Conservation (phyloP, 2,113 vertebrate genomes). For the Neodon shergylaensis region DNA sequence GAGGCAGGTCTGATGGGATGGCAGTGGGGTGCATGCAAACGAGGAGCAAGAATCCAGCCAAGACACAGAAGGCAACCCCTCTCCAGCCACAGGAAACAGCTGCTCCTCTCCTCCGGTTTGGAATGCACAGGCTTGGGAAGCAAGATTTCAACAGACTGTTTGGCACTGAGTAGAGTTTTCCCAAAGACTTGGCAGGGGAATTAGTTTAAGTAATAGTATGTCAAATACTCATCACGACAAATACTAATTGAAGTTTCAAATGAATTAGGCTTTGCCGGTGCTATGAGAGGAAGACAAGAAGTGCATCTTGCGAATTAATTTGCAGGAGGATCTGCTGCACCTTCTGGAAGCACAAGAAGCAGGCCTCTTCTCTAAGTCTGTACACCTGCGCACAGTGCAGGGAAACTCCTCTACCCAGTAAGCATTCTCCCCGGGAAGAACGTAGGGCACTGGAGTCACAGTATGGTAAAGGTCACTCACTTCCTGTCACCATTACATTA, state of each 20-base stretch:
- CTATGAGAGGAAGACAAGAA: constrained; percentile 33
- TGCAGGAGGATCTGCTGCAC: background rate
- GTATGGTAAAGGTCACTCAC: background rate
- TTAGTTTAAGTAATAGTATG: constrained; percentile 85
- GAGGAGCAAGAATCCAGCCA: constrained; percentile 59
- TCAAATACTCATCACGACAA: constrained; percentile 82
- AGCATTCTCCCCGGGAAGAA: background rate
- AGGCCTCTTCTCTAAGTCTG: background rate
- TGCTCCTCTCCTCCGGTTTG: constrained; percentile 81
- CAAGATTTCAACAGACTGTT: constrained; percentile 84
- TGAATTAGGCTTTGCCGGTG: constrained; percentile 53
- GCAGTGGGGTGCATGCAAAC: constrained; percentile 53
- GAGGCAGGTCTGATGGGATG: constrained; percentile 59
- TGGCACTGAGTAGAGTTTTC: constrained; percentile 82
- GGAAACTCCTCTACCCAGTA: background rate
- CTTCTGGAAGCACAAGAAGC: background rate
- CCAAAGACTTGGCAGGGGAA: constrained; percentile 83
- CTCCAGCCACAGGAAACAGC: constrained; percentile 76
- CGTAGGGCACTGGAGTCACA: background rate
- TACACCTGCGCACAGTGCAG: background rate
- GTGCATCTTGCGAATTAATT: constrained; percentile 59
- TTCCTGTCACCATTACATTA: background rate
- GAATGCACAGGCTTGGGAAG: constrained; percentile 77
- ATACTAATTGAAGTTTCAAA: constrained; percentile 79
- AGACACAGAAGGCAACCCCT: constrained; percentile 69